Evolutionary conservation across 2,797 vertebrate genomes (phyloP), one percentile per base, ranked within the genome.

Genomic region (Xyrichtys novacula): DNA sequence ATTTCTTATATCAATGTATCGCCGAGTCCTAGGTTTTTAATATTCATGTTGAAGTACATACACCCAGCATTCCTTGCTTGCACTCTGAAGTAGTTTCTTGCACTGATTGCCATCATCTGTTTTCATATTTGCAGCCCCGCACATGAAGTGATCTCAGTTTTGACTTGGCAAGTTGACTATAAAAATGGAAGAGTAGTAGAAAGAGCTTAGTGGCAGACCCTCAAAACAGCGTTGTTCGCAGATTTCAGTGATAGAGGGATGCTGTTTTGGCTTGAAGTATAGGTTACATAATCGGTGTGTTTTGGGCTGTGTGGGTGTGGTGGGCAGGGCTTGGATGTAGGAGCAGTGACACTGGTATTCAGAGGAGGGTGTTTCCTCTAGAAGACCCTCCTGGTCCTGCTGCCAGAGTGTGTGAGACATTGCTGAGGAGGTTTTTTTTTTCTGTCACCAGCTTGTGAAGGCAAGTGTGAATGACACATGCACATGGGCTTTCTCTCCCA

Each of bases 241-340:
- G 71, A 66, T 86, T 71, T 56, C 64, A 7, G 52, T 32, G 80
- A 76, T 68, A 28, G 40, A 78, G 68, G 48, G 70, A 81, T 77
- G 58, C 65, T 73, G 77, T 67, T 81, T 79, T 74, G 78, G 76
- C 80, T 79, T 57, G 2, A 17, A 50, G 70, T 64, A 31, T 34
- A 7, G 60, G 68, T 89, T 79, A 75, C 75, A 84, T 88, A 86
- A 84, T 46, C 44, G 0, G 39, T 64, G 47, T 74, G 67, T 68
- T 75, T 76, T 54, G 65, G 70, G 47, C 44, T 39, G 40, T 43
- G 38, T 69, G 83, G 84, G 84, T 75, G 80, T 85, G 80, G 76
- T 72, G 73, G 71, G 61, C 29, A 49, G 47, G 46, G 59, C 36
- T 62, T 49, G 66, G 67, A 69, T 2, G 64, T 34, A 46, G 32